Base-by-base conservation (phyloP, 2,888 invertebrate genomes). In the Calliscelio sp. region DNA sequence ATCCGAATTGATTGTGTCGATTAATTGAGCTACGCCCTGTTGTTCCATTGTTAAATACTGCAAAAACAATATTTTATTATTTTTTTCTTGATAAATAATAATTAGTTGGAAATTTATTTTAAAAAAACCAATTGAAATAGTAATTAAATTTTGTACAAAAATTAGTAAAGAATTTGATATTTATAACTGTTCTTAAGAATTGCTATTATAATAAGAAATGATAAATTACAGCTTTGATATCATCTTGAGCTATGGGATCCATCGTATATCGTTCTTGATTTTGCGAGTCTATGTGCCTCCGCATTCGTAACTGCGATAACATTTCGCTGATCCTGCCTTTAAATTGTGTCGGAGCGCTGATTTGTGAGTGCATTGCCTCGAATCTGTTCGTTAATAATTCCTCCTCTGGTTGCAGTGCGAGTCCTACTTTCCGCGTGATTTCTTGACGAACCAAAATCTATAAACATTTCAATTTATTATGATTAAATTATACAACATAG, bases 321-420 rank as follows among this genome's bases (percentile, higher is more conserved):
- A 99, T 94, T 94, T 99, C 98, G 93, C 97, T 98, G 74, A 99
- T 94, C 70, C 98, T 96, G 79, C 98, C 98, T 96, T 98, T 98
- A 91, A 97, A 98, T 88, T 99, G 97, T 46, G 98, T 97, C 32
- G 99, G 98, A 14, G 97, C 97, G 88, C 97, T 97, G 18, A 99
- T 95, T 90, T 98, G 97, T 0, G 97, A 95, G 81, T 97, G 96
- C 91, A 99, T 95, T 71, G 96, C 96, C 93, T 99, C 98, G 57
- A 99, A 94, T 86, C 97, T 96, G 65, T 97, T 97, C 63, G 97
- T 95, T n/a, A 98, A 94, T 10, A 96, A 95, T 93, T 99, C 99
- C 93, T 99, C 99, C 89, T 98, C 98, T 0, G 97, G 97, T 88
- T 97, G 96, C 25, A 99, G 94, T 0, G 98, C 96, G 66, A 97